Evolutionary conservation across 2,888 invertebrate species (phyloP).

Genomic region (Dysmachus trigonus): DNA sequence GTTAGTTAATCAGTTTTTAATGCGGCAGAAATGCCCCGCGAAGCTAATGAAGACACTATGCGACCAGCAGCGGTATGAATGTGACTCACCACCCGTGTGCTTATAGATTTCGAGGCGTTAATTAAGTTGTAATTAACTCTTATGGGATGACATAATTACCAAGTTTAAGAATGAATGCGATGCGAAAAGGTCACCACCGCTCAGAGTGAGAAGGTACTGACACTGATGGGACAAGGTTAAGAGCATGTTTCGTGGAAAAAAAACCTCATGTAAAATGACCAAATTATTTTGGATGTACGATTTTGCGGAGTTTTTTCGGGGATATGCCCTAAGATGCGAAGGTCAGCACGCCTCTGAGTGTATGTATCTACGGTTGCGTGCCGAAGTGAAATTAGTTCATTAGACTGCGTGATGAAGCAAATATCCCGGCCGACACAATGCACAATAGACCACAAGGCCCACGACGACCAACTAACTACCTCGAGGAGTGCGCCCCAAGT

Average conservation of each 20-base stretch:
- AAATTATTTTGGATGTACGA: not conserved
- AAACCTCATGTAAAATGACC: not conserved
- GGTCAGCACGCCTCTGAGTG: not conserved
- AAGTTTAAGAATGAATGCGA: not conserved
- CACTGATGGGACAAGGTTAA: not conserved
- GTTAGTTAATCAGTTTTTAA: not conserved
- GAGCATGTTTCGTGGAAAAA: not conserved
- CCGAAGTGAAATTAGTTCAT: constrained; percentile 17
- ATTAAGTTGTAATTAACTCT: not conserved
- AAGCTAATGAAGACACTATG: not conserved
- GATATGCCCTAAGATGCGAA: not conserved
- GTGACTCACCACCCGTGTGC: not conserved
- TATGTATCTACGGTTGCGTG: not conserved
- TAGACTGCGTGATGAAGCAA: constrained; percentile 7
- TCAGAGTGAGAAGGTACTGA: not conserved
- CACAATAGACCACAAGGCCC: not conserved
- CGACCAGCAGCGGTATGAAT: not conserved
- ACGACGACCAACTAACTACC: not conserved
- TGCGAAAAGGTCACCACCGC: not conserved
- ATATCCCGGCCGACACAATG: constrained; percentile 7
- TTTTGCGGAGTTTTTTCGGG: not conserved
- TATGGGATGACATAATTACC: not conserved
- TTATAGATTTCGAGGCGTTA: not conserved
- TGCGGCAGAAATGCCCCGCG: not conserved
- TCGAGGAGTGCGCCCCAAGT: not conserved